phyloP scores from a whole-genome alignment of 2,113 vertebrate species.

The Eolophus roseicapilla region DNA sequence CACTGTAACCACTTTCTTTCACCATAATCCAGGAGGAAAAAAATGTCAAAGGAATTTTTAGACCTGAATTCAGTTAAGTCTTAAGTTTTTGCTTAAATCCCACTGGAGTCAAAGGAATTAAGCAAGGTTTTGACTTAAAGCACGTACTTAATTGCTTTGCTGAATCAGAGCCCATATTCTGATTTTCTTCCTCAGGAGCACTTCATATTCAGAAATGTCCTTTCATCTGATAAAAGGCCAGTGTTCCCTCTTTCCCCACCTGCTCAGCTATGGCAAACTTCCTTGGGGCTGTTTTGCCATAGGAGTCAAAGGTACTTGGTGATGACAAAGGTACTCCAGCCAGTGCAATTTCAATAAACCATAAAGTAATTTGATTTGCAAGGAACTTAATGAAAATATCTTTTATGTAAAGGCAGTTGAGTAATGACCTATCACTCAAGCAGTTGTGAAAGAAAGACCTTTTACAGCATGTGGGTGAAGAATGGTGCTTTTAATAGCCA shows the following conservation, averaged over 20 bases:
- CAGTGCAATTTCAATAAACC: background rate
- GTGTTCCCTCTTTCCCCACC: background rate
- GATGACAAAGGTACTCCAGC: background rate
- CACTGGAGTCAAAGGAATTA: slow-evolving; percentile 61
- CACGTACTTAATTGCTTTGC: slow-evolving; percentile 48
- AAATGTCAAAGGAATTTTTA: slow-evolving; percentile 13
- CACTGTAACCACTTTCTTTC: background rate
- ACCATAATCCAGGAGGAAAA: background rate
- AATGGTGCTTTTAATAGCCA: background rate
- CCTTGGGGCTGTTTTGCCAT: background rate
- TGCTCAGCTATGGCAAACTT: slow-evolving; percentile 2
- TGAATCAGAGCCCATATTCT: slow-evolving; percentile 47
- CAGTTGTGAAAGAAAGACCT: background rate
- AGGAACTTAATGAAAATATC: background rate
- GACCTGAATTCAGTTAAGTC: slow-evolving; percentile 33
- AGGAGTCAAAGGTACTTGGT: background rate
- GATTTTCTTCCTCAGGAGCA: background rate
- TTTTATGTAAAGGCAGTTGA: background rate
- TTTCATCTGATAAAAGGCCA: background rate
- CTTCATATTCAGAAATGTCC: background rate
- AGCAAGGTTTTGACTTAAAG: slow-evolving; percentile 40
- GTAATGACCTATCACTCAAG: slow-evolving; percentile 12
- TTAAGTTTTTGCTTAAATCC: slow-evolving; percentile 47
- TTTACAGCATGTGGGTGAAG: background rate
- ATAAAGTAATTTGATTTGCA: background rate